Conservation (phyloP, 2,888 invertebrate genomes). For the Trichopria drosophilae region DNA sequence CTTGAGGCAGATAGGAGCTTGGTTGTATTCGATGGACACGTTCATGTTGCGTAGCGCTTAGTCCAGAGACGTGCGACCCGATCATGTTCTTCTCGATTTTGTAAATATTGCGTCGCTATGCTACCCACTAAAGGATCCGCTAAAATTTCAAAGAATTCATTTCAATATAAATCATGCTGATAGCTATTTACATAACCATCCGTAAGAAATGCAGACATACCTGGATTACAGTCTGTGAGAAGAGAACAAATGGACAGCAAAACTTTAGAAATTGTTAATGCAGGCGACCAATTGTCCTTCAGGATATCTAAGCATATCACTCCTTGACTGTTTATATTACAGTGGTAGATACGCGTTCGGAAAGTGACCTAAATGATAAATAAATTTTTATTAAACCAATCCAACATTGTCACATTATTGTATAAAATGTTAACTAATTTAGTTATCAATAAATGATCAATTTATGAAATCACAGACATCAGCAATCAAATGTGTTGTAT, state of each 20-base stretch:
- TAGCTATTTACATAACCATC: neutral
- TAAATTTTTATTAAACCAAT: conserved; percentile 23
- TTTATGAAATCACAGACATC: neutral
- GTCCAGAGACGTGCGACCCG: conserved; percentile 98
- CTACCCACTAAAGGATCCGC: conserved; percentile 97
- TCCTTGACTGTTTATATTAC: conserved; percentile 99
- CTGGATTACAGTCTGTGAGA: conserved; percentile 98
- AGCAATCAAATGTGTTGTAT: neutral
- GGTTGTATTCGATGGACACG: conserved; percentile 33
- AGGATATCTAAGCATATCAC: conserved; percentile 97
- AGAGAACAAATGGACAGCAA: conserved; percentile 96
- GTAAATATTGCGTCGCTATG: conserved; percentile 97
- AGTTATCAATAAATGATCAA: neutral
- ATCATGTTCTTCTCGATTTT: conserved; percentile 97
- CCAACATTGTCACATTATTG: conserved; percentile 14
- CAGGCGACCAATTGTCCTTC: conserved; percentile 99
- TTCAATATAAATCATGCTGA: neutral
- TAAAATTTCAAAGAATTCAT: conserved; percentile 46
- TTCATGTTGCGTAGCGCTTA: conserved; percentile 93
- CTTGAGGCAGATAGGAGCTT: conserved; percentile 50
- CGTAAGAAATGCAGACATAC: conserved; percentile 61
- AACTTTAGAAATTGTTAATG: conserved; percentile 96
- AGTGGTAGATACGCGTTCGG: conserved; percentile 97
- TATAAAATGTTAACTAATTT: neutral
- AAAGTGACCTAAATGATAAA: conserved; percentile 76